Conservation (phyloP, 1,140 invertebrate genomes). For the Olivierus martensii region DNA sequence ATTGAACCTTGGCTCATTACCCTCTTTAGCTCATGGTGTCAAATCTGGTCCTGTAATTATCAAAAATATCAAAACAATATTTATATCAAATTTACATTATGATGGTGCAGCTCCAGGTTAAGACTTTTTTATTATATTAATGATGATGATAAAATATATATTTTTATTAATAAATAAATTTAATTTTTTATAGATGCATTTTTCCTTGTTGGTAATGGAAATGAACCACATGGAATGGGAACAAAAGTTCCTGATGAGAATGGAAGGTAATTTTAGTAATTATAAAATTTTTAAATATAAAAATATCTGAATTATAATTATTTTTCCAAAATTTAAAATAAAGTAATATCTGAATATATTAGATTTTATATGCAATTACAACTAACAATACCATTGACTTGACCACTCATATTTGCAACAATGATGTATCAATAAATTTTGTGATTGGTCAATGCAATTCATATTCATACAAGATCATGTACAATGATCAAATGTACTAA, state of each 20-base stretch:
- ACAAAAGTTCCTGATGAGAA: constrained; percentile 74
- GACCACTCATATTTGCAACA: too few species aligned
- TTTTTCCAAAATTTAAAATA: too few species aligned
- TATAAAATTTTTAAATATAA: too few species aligned
- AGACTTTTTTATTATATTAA: not conserved
- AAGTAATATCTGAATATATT: too few species aligned
- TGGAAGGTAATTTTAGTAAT: constrained; percentile 50
- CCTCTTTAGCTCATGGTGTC: constrained; percentile 40
- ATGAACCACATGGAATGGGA: constrained; percentile 66
- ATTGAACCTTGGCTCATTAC: constrained; percentile 14
- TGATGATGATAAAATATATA: not conserved
- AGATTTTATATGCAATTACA: too few species aligned
- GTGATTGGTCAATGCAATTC: too few species aligned
- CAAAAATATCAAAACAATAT: constrained; percentile 64
- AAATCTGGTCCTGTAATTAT: constrained; percentile 57
- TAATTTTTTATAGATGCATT: constrained; percentile 43
- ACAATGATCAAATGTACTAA: too few species aligned
- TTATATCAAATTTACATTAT: constrained; percentile 54
- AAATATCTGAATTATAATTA: too few species aligned
- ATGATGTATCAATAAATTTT: too few species aligned
- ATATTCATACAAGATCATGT: too few species aligned
- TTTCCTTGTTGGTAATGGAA: constrained; percentile 76
- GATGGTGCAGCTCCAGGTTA: constrained; percentile 48
- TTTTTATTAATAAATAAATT: not conserved
- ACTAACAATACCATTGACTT: too few species aligned